Base-by-base conservation (phyloP, 2,797 vertebrate genomes). In the Eutrigla gurnardus region DNA sequence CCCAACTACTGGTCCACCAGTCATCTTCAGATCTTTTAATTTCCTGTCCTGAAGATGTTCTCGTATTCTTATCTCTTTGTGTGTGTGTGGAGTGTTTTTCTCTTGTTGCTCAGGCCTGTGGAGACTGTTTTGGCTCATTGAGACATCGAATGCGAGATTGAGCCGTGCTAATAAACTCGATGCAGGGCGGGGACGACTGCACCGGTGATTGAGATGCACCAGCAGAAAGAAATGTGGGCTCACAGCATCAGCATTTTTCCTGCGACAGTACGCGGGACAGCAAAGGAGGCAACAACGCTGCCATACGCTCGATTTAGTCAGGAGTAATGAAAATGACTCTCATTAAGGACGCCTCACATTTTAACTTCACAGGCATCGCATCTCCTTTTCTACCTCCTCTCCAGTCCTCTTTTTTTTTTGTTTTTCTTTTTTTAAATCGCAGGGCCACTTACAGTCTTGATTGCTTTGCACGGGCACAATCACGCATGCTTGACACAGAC, bases 401-500 rank as follows among this genome's bases (percentile, higher is more conserved):
- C 33, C 46, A 59, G 39, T 45, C 67, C 18, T 54, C 68, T 81
- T 75, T 68, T 53, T 73, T 73, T 83, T 83, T 79, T 70, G 12
- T 25, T 81, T 75, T 68, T 53, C 71, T 57, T 73, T 83, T 83
- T 77, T 70, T 10, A 89, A 86, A 83, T 78, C 75, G 80, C 80
- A 53, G 2, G 68, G 53, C 77, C 87, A 88, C 86, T 92, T 88
- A 86, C 37, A 57, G 75, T 39, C 13, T 64, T 86, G 88, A 88
- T 88, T 91, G 86, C 78, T 68, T 75, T 88, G 80, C 80, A 75
- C 57, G 15, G 14, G 58, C 66, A 80, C 65, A 83, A 81, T 85
- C 79, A 78, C 32, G 14, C 61, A 25, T 65, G 72, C 46, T 61
- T 47, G 59, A 72, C 54, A 67, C 49, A 18, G 61, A 40, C 39